Conservation (phyloP, 2,113 vertebrate genomes). For the Dolichallabes microphthalmus region DNA sequence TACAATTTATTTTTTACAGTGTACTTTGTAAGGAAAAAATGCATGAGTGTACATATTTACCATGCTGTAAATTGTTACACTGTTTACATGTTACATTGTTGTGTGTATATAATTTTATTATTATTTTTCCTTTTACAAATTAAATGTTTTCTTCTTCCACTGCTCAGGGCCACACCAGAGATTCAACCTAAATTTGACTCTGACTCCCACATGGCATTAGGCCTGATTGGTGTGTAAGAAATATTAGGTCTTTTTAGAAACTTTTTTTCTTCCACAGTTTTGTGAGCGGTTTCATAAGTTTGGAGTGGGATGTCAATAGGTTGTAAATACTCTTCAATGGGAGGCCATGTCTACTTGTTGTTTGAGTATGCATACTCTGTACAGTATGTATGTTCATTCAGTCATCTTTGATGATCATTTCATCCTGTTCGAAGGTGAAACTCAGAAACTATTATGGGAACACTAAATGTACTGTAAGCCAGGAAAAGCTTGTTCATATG, state of each 20-base stretch:
- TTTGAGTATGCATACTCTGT: not conserved
- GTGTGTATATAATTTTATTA: not conserved
- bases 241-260: not conserved
- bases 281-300: not conserved
- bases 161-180: too few species aligned
- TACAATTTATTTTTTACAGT: too few species aligned
- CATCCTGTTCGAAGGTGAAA: not conserved
- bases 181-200: too few species aligned
- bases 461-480: not conserved
- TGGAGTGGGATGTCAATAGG: not conserved
- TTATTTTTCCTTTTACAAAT: not conserved
- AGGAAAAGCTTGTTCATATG: not conserved
- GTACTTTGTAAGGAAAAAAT: not conserved
- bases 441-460: not conserved
- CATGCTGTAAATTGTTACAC: too few species aligned
- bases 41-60: not conserved
- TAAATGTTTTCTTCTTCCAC: not conserved
- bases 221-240: not conserved
- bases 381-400: not conserved
- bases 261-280: not conserved
- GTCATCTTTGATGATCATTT: not conserved
- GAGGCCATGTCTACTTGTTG: not conserved
- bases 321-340: not conserved
- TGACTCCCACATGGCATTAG: too few species aligned
- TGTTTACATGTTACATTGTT: too few species aligned